Evolutionary conservation across 2,113 vertebrate genomes (phyloP).

Genomic region (Oncorhynchus tshawytscha): DNA sequence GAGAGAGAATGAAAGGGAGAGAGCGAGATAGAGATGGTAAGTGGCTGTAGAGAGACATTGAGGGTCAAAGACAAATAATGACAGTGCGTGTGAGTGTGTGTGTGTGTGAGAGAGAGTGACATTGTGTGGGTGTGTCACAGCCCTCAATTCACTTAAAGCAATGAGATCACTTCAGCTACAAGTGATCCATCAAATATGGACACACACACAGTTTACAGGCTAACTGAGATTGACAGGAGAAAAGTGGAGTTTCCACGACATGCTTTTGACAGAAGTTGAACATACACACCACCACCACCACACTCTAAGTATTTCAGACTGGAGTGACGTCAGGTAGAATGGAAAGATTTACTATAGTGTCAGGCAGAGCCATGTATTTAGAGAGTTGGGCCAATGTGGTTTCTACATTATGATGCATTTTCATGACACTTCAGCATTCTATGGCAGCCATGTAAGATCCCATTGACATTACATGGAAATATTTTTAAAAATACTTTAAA

Average conservation of each 20-base stretch:
- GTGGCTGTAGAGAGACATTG: no score
- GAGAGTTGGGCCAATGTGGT: no score
- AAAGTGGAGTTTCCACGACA: not conserved
- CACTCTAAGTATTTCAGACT: not conserved
- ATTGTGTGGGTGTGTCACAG: not conserved
- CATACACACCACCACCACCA: not conserved
- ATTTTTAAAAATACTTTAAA: no score
- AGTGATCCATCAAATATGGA: not conserved
- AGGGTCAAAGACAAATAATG: no score
- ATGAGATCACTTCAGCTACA: not conserved
- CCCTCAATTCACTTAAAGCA: not conserved
- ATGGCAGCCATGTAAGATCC: no score
- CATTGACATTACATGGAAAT: no score
- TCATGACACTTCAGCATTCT: no score
- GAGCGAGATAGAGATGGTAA: no score
- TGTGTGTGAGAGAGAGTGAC: not conserved
- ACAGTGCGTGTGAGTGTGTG: constrained; percentile 26
- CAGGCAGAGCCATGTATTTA: no score
- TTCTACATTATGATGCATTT: no score
- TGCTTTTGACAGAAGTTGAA: not conserved
- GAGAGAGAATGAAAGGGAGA: no score
- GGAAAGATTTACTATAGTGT: not conserved
- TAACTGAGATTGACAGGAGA: not conserved
- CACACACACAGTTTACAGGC: not conserved
- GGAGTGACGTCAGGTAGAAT: not conserved